Percentiles rank a stretch among this genome's conserved stretches.
Conservation (phyloP, 2,113 vertebrate species). For the Equus quagga region DNA sequence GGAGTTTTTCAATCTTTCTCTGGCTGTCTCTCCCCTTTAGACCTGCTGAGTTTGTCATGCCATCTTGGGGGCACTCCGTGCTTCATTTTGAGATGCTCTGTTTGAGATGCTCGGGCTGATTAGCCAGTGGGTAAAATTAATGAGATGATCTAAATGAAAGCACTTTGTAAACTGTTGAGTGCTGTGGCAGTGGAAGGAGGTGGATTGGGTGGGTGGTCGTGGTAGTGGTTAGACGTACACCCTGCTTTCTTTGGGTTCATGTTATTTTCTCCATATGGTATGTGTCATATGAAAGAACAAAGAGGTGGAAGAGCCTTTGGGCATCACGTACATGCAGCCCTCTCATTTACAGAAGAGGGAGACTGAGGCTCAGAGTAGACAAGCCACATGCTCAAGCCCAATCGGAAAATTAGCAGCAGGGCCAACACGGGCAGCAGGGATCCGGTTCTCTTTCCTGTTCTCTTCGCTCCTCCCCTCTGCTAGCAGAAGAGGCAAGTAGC, state of each 20-base stretch:
- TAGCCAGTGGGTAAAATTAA: neutral
- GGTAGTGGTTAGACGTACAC: neutral
- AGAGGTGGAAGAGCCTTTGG: neutral
- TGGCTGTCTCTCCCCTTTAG: neutral
- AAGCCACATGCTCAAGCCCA: neutral
- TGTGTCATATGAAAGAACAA: neutral
- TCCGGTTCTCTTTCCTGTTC: neutral
- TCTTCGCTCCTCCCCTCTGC: neutral
- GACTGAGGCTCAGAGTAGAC: neutral
- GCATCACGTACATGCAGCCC: accelerated
- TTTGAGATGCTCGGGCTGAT: neutral
- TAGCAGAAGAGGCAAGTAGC: neutral
- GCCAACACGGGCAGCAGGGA: accelerated
- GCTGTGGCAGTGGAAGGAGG: neutral
- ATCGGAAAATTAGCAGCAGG: neutral
- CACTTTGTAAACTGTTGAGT: neutral
- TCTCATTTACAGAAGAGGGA: neutral
- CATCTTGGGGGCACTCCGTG: neutral
- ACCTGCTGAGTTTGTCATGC: neutral
- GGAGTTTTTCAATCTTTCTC: neutral
- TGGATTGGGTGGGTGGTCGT: accelerated
- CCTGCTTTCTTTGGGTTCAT: neutral
- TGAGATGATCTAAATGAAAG: neutral
- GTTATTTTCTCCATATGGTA: neutral
- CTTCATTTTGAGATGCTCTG: neutral